Conservation (phyloP, 2,888 invertebrate species). For the Archips xylosteana region DNA sequence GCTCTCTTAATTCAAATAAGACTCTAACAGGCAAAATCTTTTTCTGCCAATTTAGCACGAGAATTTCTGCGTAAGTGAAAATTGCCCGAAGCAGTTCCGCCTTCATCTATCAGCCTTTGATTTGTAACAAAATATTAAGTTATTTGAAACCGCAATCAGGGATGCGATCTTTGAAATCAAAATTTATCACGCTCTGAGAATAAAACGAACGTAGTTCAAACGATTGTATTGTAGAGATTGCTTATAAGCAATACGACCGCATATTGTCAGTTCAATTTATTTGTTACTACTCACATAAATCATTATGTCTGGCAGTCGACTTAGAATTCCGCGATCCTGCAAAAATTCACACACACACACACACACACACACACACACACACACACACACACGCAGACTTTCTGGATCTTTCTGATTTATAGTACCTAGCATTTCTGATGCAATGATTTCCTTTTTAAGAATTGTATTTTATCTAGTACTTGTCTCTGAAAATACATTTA, state of each 20-base stretch:
- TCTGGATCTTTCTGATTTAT: no score
- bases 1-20: slow-evolving; percentile 38
- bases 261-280: no score
- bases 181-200: not conserved
- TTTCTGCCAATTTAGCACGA: slow-evolving; percentile 32
- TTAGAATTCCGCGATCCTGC: no score
- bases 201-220: not conserved
- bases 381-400: no score
- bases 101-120: slow-evolving; percentile 1
- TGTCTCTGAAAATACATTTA: no score
- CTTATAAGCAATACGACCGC: not conserved
- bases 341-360: no score
- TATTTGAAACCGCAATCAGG: not conserved
- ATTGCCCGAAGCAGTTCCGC: slow-evolving; percentile 6
- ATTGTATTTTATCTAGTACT: no score
- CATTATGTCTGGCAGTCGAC: no score
- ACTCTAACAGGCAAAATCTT: slow-evolving; percentile 35
- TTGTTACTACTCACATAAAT: no score
- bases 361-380: no score
- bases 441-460: no score
- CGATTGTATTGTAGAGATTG: not conserved
- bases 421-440: no score
- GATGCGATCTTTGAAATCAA: not conserved
- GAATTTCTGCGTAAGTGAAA: slow-evolving; percentile 13
- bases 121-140: slow-evolving; percentile 6